A percentile compares a stretch with the other conserved stretches of the same genome.
phyloP scores from a whole-genome alignment of 2,113 vertebrate genomes.

The Corythaeola cristata region DNA sequence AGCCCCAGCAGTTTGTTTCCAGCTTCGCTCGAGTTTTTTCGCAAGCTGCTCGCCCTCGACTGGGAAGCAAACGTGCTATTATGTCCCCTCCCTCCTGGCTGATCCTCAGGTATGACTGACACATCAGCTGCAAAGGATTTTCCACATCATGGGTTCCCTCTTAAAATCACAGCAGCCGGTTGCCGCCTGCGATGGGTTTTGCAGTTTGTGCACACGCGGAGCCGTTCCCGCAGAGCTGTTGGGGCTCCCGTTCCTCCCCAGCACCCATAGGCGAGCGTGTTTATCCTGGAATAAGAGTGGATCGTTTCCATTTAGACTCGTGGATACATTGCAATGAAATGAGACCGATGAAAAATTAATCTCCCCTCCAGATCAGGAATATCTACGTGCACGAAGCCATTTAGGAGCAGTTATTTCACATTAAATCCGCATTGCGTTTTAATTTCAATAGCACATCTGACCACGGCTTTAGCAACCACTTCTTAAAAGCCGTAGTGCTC shows the following conservation, averaged over 20 bases:
- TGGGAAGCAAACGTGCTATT: neutral
- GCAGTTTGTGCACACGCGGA: neutral
- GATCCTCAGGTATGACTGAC: constrained; percentile 45
- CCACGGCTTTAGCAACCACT: neutral
- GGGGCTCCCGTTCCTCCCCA: neutral
- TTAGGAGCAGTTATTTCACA: neutral
- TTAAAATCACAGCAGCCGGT: neutral
- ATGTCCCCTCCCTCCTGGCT: constrained; percentile 24
- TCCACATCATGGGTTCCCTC: constrained; percentile 37
- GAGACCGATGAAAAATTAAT: neutral
- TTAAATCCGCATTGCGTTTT: neutral
- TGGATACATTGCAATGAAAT: neutral
- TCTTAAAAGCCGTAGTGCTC: neutral
- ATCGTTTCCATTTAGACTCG: neutral
- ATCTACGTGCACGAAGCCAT: neutral
- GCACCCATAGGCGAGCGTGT: neutral
- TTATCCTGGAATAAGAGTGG: neutral
- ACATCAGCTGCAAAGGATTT: constrained; percentile 39
- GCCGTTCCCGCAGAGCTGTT: constrained; percentile 4
- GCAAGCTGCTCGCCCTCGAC: neutral
- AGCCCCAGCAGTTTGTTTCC: neutral
- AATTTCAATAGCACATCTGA: neutral
- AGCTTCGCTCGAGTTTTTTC: neutral
- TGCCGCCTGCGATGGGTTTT: neutral
- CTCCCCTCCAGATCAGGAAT: neutral